These are phyloP conservation scores for Calliopum simillimum DNA, from an alignment of 2,888 invertebrate genomes.

Conservation along the genomic window DNA sequence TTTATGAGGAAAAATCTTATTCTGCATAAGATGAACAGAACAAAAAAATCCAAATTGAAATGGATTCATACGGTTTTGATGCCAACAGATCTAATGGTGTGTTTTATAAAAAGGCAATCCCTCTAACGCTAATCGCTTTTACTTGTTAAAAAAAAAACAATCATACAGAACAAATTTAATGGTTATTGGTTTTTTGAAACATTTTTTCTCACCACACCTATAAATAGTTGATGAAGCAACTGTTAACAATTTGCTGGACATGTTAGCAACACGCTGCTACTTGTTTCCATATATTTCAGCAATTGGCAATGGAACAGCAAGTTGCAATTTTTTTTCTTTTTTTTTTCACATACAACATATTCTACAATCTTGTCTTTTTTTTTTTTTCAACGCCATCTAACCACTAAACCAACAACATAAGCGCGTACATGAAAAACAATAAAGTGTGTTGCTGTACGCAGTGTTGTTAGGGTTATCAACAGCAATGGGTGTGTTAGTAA, in stretches of 20 bases:
- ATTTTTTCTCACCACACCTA: not conserved
- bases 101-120: too few relatives aligned
- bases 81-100: too few relatives aligned
- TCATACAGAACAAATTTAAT: not conserved
- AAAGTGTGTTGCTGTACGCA: not conserved
- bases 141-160: not conserved
- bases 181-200: not conserved
- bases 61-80: too few relatives aligned
- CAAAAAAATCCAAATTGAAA: too few relatives aligned
- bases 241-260: conserved; percentile 3
- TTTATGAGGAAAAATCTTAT: too few relatives aligned
- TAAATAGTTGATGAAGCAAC: conserved; percentile 17
- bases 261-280: not conserved
- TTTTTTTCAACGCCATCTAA: not conserved
- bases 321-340: not conserved
- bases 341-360: not conserved
- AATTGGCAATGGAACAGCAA: too few relatives aligned
- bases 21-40: too few relatives aligned
- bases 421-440: conserved; percentile 16
- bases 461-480: not conserved
- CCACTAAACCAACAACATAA: conserved; percentile 39
- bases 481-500: not conserved
- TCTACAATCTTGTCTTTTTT: not conserved
- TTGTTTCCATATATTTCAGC: too few relatives aligned
- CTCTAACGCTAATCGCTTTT: too few relatives aligned